Conservation (phyloP, 2,113 vertebrate genomes). For the Melanotaenia duboulayi region DNA sequence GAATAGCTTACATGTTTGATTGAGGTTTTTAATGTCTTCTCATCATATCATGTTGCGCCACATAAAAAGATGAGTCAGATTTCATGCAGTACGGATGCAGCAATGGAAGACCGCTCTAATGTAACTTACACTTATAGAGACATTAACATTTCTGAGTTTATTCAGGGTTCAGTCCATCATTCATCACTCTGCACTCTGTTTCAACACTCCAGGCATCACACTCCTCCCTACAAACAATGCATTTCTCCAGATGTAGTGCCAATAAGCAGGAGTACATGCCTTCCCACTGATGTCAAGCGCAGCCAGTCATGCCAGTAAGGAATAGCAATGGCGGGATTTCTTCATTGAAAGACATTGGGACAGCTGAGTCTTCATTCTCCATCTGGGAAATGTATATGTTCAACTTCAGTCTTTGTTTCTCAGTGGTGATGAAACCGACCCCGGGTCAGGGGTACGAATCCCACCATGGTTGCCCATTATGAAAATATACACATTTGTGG, state of each 20-base stretch:
- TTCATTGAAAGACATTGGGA: constrained; percentile 35
- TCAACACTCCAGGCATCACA: constrained; percentile 10
- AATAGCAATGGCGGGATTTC: constrained; percentile 22
- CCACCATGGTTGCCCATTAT: constrained; percentile 43
- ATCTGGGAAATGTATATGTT: constrained; percentile 65
- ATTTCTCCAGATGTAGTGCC: constrained; percentile 18
- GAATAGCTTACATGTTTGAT: neutral
- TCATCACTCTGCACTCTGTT: neutral
- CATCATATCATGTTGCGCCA: constrained; percentile 26
- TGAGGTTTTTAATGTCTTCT: constrained; percentile 7
- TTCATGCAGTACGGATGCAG: constrained; percentile 17
- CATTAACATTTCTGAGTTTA: constrained; percentile 17
- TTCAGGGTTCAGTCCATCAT: constrained; percentile 9
- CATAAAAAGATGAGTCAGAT: constrained; percentile 17
- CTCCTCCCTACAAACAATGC: constrained; percentile 14
- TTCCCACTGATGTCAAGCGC: constrained; percentile 61
- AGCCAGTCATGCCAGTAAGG: constrained; percentile 41
- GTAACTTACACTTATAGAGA: neutral
- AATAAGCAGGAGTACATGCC: constrained; percentile 34
- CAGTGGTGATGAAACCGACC: constrained; percentile 46
- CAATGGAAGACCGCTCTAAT: constrained; percentile 4
- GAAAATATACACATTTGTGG: constrained; percentile 44
- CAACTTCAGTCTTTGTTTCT: constrained; percentile 60
- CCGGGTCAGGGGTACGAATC: constrained; percentile 44
- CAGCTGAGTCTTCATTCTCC: constrained; percentile 63